Conservation (phyloP, 2,888 invertebrate species). For the Lordiphosa fenestrarum region DNA sequence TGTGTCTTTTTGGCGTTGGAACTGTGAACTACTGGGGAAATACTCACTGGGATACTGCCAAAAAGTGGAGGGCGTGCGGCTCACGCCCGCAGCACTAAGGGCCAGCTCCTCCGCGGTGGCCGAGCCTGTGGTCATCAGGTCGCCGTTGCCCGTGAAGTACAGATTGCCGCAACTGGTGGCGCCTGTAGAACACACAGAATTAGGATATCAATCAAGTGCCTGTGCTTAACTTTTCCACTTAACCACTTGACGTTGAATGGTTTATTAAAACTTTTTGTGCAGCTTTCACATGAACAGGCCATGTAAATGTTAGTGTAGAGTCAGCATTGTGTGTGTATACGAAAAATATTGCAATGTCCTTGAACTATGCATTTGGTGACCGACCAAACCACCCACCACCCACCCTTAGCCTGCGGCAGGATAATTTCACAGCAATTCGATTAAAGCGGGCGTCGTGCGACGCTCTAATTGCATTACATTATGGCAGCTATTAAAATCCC, state of each 20-base stretch:
- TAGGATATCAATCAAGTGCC: neutral
- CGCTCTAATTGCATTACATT: constrained; percentile 62
- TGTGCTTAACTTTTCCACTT: constrained; percentile 27
- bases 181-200: constrained; percentile 43
- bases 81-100: constrained; percentile 69
- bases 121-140: constrained; percentile 73
- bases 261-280: constrained; percentile 60
- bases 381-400: constrained; percentile 15
- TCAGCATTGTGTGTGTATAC: constrained; percentile 58
- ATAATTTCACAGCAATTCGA: constrained; percentile 64
- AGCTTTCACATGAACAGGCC: constrained; percentile 28
- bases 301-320: constrained; percentile 13
- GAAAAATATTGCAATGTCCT: constrained; percentile 71
- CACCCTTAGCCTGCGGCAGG: constrained; percentile 24
- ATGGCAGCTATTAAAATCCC: constrained; percentile 24
- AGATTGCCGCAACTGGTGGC: constrained; percentile 77
- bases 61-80: constrained; percentile 81
- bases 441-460: constrained; percentile 45
- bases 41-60: constrained; percentile 91
- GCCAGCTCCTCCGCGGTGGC: constrained; percentile 75
- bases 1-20: neutral
- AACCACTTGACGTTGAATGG: constrained; percentile 36
- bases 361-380: constrained; percentile 75
- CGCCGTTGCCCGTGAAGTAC: constrained; percentile 77
- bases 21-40: neutral